Evolutionary conservation across 2,797 vertebrate species (phyloP).

Genomic region (Erpetoichthys calabaricus): DNA sequence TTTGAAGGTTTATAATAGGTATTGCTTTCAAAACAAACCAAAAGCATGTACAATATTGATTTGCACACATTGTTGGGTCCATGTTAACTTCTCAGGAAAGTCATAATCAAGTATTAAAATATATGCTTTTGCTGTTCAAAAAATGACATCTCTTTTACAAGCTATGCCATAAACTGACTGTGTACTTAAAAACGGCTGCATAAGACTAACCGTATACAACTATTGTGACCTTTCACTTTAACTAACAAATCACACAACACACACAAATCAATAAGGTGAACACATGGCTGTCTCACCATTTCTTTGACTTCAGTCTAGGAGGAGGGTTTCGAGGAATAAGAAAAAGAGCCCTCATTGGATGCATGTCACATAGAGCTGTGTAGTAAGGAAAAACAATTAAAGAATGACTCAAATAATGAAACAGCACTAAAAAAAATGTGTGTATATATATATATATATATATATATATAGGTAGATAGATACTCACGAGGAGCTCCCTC

Average conservation of each 20-base stretch:
- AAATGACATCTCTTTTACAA: too few species aligned
- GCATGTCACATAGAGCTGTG: slow-evolving; percentile 83
- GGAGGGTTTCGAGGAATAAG: slow-evolving; percentile 85
- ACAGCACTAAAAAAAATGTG: neutral
- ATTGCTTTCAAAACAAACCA: too few species aligned
- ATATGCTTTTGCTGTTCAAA: too few species aligned
- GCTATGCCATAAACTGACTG: too few species aligned
- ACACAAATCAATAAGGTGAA: neutral
- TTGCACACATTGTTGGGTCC: too few species aligned
- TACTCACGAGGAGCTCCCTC: slow-evolving; percentile 85
- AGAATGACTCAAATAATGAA: neutral
- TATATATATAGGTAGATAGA: neutral
- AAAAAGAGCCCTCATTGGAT: slow-evolving; percentile 88
- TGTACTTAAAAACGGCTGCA: too few species aligned
- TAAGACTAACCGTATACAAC: too few species aligned
- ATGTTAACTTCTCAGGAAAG: too few species aligned
- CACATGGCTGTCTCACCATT: slow-evolving; percentile 57
- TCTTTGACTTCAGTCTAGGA: slow-evolving; percentile 30
- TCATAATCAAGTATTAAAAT: too few species aligned
- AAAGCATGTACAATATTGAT: too few species aligned
- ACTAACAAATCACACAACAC: neutral
- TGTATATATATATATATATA: neutral
- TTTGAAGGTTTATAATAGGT: too few species aligned
- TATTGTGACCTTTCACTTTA: neutral
- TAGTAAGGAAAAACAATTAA: neutral